phyloP scores from a whole-genome alignment of 2,113 vertebrate genomes.

The Ailurus styani region DNA sequence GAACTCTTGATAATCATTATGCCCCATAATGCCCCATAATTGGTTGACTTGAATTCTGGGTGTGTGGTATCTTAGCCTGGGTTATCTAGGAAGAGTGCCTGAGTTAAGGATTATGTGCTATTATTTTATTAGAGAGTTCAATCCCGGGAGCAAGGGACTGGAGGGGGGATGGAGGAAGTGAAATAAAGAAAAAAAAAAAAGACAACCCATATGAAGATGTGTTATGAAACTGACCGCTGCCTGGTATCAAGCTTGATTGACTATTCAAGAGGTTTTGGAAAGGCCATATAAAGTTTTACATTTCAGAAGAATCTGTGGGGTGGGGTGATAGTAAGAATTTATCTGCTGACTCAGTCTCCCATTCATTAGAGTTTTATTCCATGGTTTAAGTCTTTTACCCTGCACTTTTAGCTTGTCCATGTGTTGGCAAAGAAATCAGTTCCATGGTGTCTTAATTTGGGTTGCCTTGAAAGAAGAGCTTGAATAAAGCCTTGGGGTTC shows the following conservation, averaged over 20 bases:
- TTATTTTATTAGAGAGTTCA: background rate
- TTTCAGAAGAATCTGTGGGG: background rate
- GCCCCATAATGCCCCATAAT: background rate
- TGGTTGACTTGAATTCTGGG: background rate
- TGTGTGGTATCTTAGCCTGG: background rate
- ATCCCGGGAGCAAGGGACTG: background rate
- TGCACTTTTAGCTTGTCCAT: background rate
- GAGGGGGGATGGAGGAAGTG: background rate
- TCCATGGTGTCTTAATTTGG: background rate
- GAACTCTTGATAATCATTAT: background rate
- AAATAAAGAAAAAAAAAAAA: background rate
- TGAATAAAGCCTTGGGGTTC: background rate
- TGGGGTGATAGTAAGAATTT: background rate
- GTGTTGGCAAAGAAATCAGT: background rate
- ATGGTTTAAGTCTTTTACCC: background rate
- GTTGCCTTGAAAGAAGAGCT: background rate
- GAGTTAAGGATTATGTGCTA: background rate
- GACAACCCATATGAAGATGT: background rate
- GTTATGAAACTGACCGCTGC: background rate
- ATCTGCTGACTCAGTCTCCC: background rate
- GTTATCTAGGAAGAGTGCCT: background rate
- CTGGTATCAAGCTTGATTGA: background rate
- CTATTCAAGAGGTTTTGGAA: background rate
- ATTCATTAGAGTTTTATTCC: background rate
- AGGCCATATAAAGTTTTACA: background rate